Base-by-base conservation (phyloP, 2,113 vertebrate genomes). In the Datnioides undecimradiatus region DNA sequence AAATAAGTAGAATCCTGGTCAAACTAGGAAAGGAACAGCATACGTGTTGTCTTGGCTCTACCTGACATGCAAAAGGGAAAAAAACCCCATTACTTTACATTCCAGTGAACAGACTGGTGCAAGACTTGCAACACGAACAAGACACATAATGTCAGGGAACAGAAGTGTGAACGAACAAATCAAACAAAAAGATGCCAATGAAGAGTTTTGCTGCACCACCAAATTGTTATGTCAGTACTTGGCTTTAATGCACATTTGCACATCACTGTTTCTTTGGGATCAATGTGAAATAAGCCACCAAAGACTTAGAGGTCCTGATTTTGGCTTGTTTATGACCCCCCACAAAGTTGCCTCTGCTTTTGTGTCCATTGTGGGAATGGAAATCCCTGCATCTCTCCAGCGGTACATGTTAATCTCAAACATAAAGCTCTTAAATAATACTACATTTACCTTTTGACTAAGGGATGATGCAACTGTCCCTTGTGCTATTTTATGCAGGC, bases 131-230 rank as follows among this genome's bases (percentile, higher is more conserved):
- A 60, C 17, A 60, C 7, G 36, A 72, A 72, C 31, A 75, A 66
- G 23, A 52, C 13, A 3, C 34, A 25, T 41, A 59, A 79, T 41
- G 51, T 72, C 21, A 60, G 45, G 34, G 59, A 80, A 60, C 6
- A 36, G 14, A 73, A 31, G 63, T 57, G 58, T 68, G 62, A 73
- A 75, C 5, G 52, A 64, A 63, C 11, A 72, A 62, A 34, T 68
- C 46, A 58, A 29, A 46, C 21, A 52, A 54, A 71, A 19, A 3
- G 34, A 67, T 29, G 46, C 58, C 66, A 82, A 64, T 55, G 41
- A 62, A 66, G 46, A 43, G 7, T 57, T 63, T 29, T 60, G 17
- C 31, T 77, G 23, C 62, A 69, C 25, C 43, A 68, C 41, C 34
- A 43, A 60, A 23, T 54, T 72, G 27, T 64, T 68, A 34, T 71